Base-by-base conservation (phyloP, 1,140 invertebrate species). In the Theocolax elegans region DNA sequence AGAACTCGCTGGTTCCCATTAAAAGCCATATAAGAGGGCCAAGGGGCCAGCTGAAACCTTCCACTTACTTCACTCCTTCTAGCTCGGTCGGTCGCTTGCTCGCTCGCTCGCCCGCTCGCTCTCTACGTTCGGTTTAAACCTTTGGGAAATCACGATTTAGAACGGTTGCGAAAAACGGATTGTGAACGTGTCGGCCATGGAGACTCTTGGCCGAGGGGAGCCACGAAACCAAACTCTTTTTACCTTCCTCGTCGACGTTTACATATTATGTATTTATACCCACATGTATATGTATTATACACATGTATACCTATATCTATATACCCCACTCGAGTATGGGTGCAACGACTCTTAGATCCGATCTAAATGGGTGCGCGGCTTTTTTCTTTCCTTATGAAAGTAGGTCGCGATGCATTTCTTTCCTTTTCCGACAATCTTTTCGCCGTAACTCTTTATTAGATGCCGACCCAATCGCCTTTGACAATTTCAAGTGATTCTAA, bases 131-230 rank as follows among this genome's bases (percentile, higher is more conserved):
- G 65, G 71, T 73, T 79, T 67, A 77, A 76, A 74, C 76, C 76
- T 79, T 72, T 72, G 74, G 73, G 75, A 78, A 80, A 79, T 81
- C 75, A 77, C 77, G 78, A 80, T 80, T 76, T 76, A 76, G 75
- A 80, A 67, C 72, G 74, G 74, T 75, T 75, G 75, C 75, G 78
- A 79, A 77, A 80, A 78, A 75, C 73, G 67, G 72, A 72, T 71
- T 65, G 72, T 68, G 58, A 71, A 68, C 54, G 71, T 69, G 67
- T 53, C 35, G 35, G 12, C 49, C 38, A 31, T 38, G 54, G 71
- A 64, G 62, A 53, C 54, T 56, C 46, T 40, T 67, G 67, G 25
- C 54, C 12, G 46, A 38, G 10, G 48, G 51, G 31, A 54, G 38
- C 19, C 15, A 62, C 48, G 35, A 64, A 53, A 64, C 29, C 15